These are phyloP conservation scores for Heteromormyrus szaboi DNA, from an alignment of 2,797 vertebrate species.

Conservation along the genomic window DNA sequence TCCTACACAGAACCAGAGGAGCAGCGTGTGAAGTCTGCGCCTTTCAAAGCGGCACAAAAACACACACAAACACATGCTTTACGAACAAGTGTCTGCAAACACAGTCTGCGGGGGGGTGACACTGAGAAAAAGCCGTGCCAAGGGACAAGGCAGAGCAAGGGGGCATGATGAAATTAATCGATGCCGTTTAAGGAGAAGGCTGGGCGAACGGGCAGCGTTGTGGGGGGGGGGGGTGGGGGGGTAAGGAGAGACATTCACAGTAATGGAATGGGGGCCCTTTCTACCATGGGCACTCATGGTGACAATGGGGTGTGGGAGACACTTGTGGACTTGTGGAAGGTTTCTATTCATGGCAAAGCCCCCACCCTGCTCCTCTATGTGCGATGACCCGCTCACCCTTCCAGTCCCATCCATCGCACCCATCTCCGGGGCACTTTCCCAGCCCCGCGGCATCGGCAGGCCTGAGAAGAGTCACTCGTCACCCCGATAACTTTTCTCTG, in stretches of 20 bases:
- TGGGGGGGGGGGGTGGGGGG: background rate
- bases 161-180: background rate
- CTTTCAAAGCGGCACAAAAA: background rate
- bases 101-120: background rate
- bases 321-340: constrained; percentile 48
- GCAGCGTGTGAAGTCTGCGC: background rate
- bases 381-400: constrained; percentile 5
- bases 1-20: background rate
- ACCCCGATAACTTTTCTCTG: constrained; percentile 68
- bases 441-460: constrained; percentile 48
- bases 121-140: background rate
- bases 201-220: background rate
- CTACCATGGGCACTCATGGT: constrained; percentile 19
- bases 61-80: constrained; percentile 3
- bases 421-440: constrained; percentile 60
- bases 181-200: background rate
- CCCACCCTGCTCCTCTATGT: constrained; percentile 33
- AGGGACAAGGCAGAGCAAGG: background rate
- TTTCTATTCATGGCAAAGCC: constrained; percentile 52
- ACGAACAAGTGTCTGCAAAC: constrained; percentile 3
- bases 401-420: background rate
- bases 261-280: background rate
- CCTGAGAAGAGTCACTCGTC: constrained; percentile 64
- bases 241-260: background rate
- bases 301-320: constrained; percentile 47